Evolutionary conservation across 2,797 vertebrate species (phyloP), one percentile per base, ranked within the genome.

Genomic region (Labroides dimidiatus): DNA sequence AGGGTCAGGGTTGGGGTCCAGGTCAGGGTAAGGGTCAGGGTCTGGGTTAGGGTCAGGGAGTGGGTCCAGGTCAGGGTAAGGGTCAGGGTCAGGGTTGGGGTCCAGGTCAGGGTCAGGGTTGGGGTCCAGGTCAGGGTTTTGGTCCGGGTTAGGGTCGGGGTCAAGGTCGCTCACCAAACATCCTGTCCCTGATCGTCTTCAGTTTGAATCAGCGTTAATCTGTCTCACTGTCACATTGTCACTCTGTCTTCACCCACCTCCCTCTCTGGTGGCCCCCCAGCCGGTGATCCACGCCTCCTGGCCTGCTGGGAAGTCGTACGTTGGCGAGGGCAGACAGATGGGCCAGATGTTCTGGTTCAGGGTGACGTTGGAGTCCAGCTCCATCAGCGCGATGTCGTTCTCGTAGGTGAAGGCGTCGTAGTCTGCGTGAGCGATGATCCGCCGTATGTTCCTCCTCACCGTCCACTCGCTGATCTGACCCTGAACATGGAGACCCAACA

Each of bases 241-340:
- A 44, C 17, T n/a, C 43, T 4, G 1, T 1, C 10, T 20, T 4
- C 4, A 4, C 94, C 89, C 74, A 96, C 97, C 96, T 84, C 93
- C 94, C 80, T 99, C 96, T 2, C 42, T 12, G 0, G 94, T 95
- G 9, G 93, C 93, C 0, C 98, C 97, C 98, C 98, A 99, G 47
- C 98, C 98, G 0, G 96, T 97, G 87, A 99, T 95, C 94, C 94
- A 97, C 12, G 97, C 93, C 42, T 88, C 63, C 45, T 91, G 95
- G 65, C 96, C 96, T 0, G 88, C 61, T 0, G 94, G 95, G 89
- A 97, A 96, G 73, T 70, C 72, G 2, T 96, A 89, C 0, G 93
- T 66, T 13, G 88, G 0, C 0, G 93, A 91, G 0, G 97, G 97
- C 70, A 99, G 94, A 79, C 97, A 99, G 89, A 98, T 91, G 70